Evolutionary conservation across 2,113 vertebrate genomes (phyloP).

Genomic region (Pithys albifrons): DNA sequence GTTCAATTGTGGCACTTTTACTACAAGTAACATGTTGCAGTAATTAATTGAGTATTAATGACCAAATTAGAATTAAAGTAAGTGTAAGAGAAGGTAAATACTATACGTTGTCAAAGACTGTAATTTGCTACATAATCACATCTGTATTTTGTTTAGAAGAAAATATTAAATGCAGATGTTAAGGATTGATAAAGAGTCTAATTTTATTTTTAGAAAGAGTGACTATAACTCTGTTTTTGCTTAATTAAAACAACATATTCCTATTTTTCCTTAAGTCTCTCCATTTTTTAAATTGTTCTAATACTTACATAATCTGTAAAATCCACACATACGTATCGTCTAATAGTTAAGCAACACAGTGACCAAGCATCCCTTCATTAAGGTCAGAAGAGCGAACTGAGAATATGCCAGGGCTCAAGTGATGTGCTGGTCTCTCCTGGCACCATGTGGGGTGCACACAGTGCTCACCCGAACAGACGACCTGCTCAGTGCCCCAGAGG

Average conservation of each 20-base stretch:
- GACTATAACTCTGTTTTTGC: slow-evolving; percentile 75
- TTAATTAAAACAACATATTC: slow-evolving; percentile 79
- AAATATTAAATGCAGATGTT: slow-evolving; percentile 82
- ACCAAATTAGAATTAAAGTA: slow-evolving; percentile 75
- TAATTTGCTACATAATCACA: slow-evolving; percentile 75
- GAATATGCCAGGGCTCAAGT: not conserved
- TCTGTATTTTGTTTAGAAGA: slow-evolving; percentile 80
- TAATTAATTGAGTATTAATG: slow-evolving; percentile 73
- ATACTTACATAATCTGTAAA: not conserved
- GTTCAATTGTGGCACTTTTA: slow-evolving; percentile 77
- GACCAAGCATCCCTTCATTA: not conserved
- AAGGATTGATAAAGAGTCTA: slow-evolving; percentile 76
- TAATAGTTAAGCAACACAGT: not conserved
- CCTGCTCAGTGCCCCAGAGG: not conserved
- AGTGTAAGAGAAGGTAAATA: slow-evolving; percentile 72
- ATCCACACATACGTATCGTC: not conserved
- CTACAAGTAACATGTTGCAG: slow-evolving; percentile 70
- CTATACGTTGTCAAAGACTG: slow-evolving; percentile 73
- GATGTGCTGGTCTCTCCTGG: not conserved
- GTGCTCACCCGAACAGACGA: not conserved
- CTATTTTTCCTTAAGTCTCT: slow-evolving; percentile 69
- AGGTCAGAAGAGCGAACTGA: not conserved
- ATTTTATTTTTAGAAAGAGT: slow-evolving; percentile 80
- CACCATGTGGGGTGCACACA: not conserved
- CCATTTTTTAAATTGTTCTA: slow-evolving; percentile 32